Evolutionary conservation across 2,113 vertebrate species (phyloP), one percentile per base, ranked within the genome.

Genomic region (Microcebus griseorufus): DNA sequence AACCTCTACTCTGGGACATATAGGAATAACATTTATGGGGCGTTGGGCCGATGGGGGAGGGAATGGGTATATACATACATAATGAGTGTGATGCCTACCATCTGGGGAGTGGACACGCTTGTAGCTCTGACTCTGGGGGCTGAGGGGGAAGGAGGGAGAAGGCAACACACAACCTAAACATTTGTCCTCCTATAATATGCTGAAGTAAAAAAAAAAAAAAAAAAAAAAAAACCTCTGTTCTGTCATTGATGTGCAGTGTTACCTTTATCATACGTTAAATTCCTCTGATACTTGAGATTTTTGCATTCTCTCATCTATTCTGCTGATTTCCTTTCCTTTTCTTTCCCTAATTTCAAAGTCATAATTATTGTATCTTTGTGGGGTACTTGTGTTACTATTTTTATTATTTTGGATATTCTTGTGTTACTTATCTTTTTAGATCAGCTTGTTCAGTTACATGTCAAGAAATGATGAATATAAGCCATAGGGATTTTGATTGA

Each of bases 371-470:
- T 84, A 73, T 85, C 39, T 93, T 95, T 89, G 55, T 90, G 42
- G 37, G 42, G 9, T 80, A 13, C 64, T 93, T 53, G 16, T 79
- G 51, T 87, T 88, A 42, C 20, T 58, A 53, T 84, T 91, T 78
- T 53, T 93, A 65, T 80, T 79, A 64, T 93, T 90, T 89, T 45
- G 11, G 34, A 32, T 93, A 75, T 90, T 86, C 62, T 90, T 60
- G 9, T 78, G 9, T 73, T 88, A 48, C 32, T 34, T 93, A 55
- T 27, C 25, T 93, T 94, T 90, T 75, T 58, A 85, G 42, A 69
- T 86, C n/a, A 93, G 6, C 23, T 90, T 76, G 39, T 95, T 80
- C 32, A 80, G 1, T 87, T 94, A 94, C 32, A 93, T 62, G n/a
- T 81, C 72, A 92, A 55, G 25, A 85, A 81, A 79, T 86, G 86